A percentile compares a stretch with the other conserved stretches of the same genome.
These are phyloP conservation scores for Rhagonycha lutea DNA, from an alignment of 2,888 invertebrate species.

Conservation along the genomic window DNA sequence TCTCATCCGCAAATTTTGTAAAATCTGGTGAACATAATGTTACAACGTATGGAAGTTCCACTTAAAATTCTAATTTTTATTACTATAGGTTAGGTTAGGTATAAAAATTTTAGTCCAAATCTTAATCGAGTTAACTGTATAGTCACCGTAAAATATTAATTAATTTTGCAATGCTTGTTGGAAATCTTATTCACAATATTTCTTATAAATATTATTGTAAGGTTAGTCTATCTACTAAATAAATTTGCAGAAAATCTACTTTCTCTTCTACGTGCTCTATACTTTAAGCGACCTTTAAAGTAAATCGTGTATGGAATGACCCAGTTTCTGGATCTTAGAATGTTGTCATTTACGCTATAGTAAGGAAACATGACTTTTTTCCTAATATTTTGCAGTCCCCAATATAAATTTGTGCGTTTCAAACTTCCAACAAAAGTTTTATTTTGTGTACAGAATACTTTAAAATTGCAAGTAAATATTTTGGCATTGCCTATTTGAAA, in stretches of 20 bases:
- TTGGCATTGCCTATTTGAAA: background rate
- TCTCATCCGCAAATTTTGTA: background rate
- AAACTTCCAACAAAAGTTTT: background rate
- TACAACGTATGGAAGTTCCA: background rate
- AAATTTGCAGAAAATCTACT: background rate
- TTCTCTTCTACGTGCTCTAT: background rate
- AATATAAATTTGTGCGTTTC: background rate
- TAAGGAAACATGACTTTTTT: background rate
- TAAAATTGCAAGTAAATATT: background rate
- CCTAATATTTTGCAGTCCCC: background rate
- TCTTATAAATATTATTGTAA: background rate
- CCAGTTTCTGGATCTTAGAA: background rate
- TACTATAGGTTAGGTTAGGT: background rate
- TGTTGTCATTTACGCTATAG: background rate
- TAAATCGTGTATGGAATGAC: background rate
- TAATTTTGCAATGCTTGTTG: background rate
- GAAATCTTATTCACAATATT: background rate
- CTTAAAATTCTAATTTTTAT: background rate
- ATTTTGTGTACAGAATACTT: background rate
- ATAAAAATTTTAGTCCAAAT: background rate
- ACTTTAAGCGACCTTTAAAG: constrained; percentile 2
- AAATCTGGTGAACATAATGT: background rate
- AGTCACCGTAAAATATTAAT: background rate
- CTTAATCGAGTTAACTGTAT: background rate
- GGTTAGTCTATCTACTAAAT: background rate